Percentiles rank a stretch among this genome's conserved stretches.
phyloP scores from a whole-genome alignment of 1,140 invertebrate species.

The Spodoptera litura region DNA sequence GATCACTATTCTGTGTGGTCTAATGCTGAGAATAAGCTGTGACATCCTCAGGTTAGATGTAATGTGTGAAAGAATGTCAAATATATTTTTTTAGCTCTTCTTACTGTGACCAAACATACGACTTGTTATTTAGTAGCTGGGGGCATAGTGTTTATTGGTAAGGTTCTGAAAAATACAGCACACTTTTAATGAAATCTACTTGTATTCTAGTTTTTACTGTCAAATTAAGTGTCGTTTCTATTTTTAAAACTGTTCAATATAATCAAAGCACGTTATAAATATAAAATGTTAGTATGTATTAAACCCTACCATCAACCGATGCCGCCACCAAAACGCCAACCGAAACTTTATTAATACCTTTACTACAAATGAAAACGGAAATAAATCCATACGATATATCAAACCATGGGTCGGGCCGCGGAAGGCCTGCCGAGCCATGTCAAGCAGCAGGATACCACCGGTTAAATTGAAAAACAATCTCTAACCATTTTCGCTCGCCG shows the following conservation, averaged over 20 bases:
- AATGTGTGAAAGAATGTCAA: not conserved
- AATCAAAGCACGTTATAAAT: not conserved
- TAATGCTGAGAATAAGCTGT: not conserved
- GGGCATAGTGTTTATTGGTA: no score
- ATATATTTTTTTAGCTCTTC: no score
- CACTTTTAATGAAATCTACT: no score
- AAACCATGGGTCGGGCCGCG: slow-evolving; percentile 43
- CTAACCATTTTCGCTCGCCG: slow-evolving; percentile 85
- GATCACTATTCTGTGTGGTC: slow-evolving; percentile 29
- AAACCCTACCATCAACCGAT: not conserved
- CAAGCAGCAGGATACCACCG: slow-evolving; percentile 78
- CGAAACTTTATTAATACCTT: slow-evolving; percentile 44
- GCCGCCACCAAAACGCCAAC: slow-evolving; percentile 4
- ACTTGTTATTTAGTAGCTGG: no score
- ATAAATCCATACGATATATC: slow-evolving; percentile 45
- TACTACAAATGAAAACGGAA: slow-evolving; percentile 46
- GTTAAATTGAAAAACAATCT: slow-evolving; percentile 86
- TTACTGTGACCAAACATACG: no score
- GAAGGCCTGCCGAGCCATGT: slow-evolving; percentile 72
- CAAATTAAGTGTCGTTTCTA: no score
- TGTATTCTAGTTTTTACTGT: no score
- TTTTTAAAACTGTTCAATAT: not conserved
- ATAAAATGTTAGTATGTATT: not conserved
- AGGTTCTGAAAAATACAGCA: no score
- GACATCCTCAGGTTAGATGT: not conserved